Base-by-base conservation (phyloP, 2,797 vertebrate species). In the Dicrostonyx torquatus region DNA sequence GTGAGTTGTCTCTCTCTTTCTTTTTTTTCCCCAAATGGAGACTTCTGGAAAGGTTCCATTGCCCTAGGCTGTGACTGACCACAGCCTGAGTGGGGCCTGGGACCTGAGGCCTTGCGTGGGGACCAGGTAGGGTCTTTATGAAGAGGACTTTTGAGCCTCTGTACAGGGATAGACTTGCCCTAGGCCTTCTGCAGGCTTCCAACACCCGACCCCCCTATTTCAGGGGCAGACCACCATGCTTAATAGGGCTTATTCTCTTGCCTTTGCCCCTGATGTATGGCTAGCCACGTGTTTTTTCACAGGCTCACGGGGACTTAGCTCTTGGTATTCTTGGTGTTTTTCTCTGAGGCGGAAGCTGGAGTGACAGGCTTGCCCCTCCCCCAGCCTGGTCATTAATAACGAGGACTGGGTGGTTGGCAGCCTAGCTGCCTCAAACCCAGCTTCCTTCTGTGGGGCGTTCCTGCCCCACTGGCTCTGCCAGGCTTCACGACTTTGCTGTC, bases 381-480 rank as follows among this genome's bases (percentile, higher is more conserved):
- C 90, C 84, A 17, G 1, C 45, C 62, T 0, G 22, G 22, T 43
- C 45, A 55, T 18, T 55, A 15, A 10, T 79, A 84, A 53, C 0
- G 34, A 66, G 68, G 18, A 6, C 83, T 2, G 45, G 50, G 76
- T 10, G 9, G 55, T 84, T 96, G 96, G 87, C 95, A 90, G 45
- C 26, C 77, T 13, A 0, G 1, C 64, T 0, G 77, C 92, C 94
- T 22, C 0, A 0, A 91, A 87, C 89, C 80, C 78, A 24, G 90
- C 95, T 97, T 96, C 97, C 97, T 91, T 29, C 96, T 95, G 45
- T 0, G 14, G 95, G 91, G 70, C 3, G 15, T 90, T 93, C 93
- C 93, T 64, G 80, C 45, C 91, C 76, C 13, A 12, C 94, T 43
- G 40, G 94, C 70, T 79, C 64, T 34, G 26, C 82, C 29, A 4